Evolutionary conservation across 2,797 vertebrate genomes (phyloP).

Genomic region (Cyprinella venusta): DNA sequence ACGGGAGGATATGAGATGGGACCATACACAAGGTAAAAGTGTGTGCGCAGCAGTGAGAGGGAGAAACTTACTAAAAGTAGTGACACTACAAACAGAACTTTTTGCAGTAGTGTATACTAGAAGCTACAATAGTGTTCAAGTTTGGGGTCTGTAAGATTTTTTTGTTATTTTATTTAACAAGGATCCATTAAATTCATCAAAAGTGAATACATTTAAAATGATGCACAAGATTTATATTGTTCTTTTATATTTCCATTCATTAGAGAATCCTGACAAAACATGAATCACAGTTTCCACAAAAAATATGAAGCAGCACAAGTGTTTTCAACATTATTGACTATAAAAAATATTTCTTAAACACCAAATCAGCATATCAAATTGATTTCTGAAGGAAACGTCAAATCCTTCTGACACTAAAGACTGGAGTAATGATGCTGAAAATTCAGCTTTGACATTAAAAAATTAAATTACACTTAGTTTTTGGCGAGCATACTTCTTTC

Average conservation of each 20-base stretch:
- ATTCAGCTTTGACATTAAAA: not conserved
- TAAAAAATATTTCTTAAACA: not conserved
- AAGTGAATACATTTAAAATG: not conserved
- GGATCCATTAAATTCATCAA: not conserved
- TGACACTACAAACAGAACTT: not conserved
- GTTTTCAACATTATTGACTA: not conserved
- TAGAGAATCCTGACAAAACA: not conserved
- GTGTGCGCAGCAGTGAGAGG: not conserved
- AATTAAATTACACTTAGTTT: not conserved
- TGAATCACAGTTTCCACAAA: not conserved
- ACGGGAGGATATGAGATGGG: slow-evolving; percentile 52
- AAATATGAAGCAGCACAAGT: not conserved
- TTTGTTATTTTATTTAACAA: no score
- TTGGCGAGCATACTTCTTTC: not conserved
- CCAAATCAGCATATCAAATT: not conserved
- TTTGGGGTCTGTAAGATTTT: not conserved
- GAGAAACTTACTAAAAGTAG: not conserved
- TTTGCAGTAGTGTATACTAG: not conserved
- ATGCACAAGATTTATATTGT: no score
- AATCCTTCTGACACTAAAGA: not conserved
- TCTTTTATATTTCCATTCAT: not conserved
- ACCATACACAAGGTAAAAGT: not conserved
- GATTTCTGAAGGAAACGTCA: not conserved
- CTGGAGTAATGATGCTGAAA: no score
- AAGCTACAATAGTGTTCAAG: not conserved